Conservation (phyloP, 2,797 vertebrate genomes). For the Orestias chungarensis region DNA sequence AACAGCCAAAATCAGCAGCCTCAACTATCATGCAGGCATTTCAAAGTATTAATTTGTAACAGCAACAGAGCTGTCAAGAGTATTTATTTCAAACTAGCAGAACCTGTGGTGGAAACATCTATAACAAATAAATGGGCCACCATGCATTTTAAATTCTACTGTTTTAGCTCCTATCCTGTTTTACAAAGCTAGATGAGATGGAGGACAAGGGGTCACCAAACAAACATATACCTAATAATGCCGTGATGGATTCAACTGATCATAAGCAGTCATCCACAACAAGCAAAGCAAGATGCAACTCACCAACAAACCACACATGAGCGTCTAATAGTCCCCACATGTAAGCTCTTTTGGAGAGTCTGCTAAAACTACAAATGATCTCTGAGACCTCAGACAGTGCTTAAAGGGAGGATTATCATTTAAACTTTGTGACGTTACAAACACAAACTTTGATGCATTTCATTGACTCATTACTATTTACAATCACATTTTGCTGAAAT, state of each 20-base stretch:
- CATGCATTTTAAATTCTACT: constrained; percentile 15
- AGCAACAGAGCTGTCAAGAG: constrained; percentile 33
- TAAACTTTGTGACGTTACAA: not conserved
- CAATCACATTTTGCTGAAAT: not conserved
- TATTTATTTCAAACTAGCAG: constrained; percentile 25
- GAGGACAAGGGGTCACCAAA: not conserved
- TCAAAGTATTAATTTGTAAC: constrained; percentile 37
- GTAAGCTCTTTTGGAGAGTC: constrained; percentile 24
- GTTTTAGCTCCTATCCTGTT: not conserved
- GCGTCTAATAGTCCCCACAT: constrained; percentile 50
- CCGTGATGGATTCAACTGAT: constrained; percentile 34
- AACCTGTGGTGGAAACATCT: constrained; percentile 53
- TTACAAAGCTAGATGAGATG: not conserved
- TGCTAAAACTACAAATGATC: constrained; percentile 15
- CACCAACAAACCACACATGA: constrained; percentile 23
- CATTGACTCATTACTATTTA: not conserved
- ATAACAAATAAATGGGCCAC: constrained; percentile 42
- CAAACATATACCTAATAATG: constrained; percentile 28
- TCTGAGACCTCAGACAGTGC: constrained; percentile 13
- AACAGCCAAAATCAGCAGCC: constrained; percentile 43
- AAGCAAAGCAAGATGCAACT: constrained; percentile 16
- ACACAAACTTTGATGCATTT: not conserved
- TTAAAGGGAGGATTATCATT: constrained; percentile 22
- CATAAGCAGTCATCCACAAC: constrained; percentile 14
- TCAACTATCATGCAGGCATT: constrained; percentile 27